Evolutionary conservation across 1,140 invertebrate species (phyloP), one percentile per base, ranked within the genome.

Genomic region (Cataglyphis hispanica): DNA sequence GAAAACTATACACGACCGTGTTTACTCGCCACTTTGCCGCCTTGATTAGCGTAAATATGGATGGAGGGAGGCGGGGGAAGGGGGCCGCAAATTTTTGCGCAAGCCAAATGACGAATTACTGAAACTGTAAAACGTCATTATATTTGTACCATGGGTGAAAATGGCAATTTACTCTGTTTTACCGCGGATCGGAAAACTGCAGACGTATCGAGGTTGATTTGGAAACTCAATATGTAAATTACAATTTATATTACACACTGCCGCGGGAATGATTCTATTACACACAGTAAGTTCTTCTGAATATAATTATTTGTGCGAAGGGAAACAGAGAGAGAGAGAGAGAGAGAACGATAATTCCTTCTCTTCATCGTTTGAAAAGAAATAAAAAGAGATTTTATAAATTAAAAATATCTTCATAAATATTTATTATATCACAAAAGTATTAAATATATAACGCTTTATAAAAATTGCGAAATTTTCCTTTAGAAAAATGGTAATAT

Each of bases 11-110:
- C 1, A 7, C 25, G 25, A 53, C 34, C 58, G 46, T 83, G 60
- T 83, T 83, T 74, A 70, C 53, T 37, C 37, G 34, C 25, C 76
- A 53, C 31, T 80, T 67, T 80, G 63, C 31, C 67, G 37, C 67
- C 53, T 83, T 83, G 78, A 83, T 83, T 83, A 83, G 53, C 78
- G 67, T 74, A 83, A 74, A 83, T 83, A 74, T 50, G 78, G 53
- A 83, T 50, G 27, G 31, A 3, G 31, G 0, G 31, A 3, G 4
- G 31, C 31, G 31, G 31, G 31, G 25, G 4, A 16, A 53, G 19
- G 25, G 67, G 25, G 25, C 27, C 53, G 37, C 78, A 60, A 83
- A 83, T 83, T 72, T 19, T 72, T 67, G 53, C 53, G 34, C 37
- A 37, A 53, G 53, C 67, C 19, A 25, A 37, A 70, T 60, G 66